phyloP scores from a whole-genome alignment of 2,888 invertebrate genomes.

The Phaonia tiefii region DNA sequence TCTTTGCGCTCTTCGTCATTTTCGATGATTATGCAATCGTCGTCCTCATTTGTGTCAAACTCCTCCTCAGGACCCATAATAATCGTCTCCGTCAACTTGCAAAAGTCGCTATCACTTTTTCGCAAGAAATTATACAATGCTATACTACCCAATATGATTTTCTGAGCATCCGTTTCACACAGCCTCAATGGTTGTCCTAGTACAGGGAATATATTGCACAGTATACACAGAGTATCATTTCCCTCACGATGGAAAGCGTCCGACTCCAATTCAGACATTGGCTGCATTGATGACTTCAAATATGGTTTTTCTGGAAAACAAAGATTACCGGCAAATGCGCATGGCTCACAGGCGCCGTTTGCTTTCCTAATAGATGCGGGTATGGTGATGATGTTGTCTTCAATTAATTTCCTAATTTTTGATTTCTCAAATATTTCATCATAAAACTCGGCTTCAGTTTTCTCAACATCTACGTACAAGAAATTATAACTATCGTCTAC shows the following conservation, averaged over 20 bases:
- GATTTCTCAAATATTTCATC: slow-evolving; percentile 77
- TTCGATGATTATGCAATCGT: slow-evolving; percentile 75
- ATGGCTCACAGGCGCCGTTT: slow-evolving; percentile 4
- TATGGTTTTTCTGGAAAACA: slow-evolving; percentile 37
- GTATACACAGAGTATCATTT: slow-evolving; percentile 75
- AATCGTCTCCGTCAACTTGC: slow-evolving; percentile 74
- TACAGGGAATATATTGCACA: slow-evolving; percentile 78
- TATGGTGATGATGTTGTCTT: slow-evolving; percentile 56
- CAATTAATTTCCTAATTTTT: slow-evolving; percentile 74
- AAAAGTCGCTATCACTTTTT: slow-evolving; percentile 76
- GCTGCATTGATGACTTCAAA: slow-evolving; percentile 5
- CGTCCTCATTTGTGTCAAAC: slow-evolving; percentile 71
- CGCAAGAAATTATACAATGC: slow-evolving; percentile 79
- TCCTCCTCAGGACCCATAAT: slow-evolving; percentile 62
- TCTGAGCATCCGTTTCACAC: slow-evolving; percentile 76
- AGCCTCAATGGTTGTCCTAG: slow-evolving; percentile 76
- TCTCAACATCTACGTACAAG: slow-evolving; percentile 76
- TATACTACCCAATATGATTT: slow-evolving; percentile 77
- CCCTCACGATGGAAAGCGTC: slow-evolving; percentile 41
- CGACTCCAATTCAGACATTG: background rate
- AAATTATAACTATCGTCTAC: slow-evolving; percentile 78
- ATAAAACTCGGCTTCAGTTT: slow-evolving; percentile 72
- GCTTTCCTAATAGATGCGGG: slow-evolving; percentile 13
- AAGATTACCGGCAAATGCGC: slow-evolving; percentile 34
- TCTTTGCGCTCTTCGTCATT: slow-evolving; percentile 76